Conservation (phyloP, 2,113 vertebrate species). For the Rhodinocichla rosea region DNA sequence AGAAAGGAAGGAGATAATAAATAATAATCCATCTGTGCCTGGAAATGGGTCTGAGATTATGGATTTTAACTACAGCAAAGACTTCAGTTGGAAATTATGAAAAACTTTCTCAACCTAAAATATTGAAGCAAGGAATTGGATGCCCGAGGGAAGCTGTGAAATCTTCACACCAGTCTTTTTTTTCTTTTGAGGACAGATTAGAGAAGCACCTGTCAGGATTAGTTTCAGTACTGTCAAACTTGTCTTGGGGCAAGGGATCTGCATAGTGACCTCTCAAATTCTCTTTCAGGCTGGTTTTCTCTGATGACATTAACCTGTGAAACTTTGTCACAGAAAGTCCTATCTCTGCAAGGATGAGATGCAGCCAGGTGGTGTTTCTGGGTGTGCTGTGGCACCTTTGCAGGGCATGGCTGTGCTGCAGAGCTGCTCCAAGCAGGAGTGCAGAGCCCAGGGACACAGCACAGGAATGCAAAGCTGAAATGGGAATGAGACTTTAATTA, state of each 20-base stretch:
- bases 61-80: neutral
- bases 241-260: neutral
- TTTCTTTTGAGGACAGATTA: neutral
- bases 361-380: neutral
- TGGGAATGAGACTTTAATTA: neutral
- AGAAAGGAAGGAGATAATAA: neutral
- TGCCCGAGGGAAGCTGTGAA: neutral
- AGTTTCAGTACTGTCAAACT: neutral
- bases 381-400: neutral
- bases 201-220: neutral
- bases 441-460: neutral
- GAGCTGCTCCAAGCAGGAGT: neutral
- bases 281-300: neutral
- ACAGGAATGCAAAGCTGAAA: neutral
- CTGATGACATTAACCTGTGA: neutral
- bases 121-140: neutral
- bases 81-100: neutral
- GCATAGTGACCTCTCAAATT: neutral
- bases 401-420: rapidly evolving
- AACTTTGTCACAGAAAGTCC: neutral
- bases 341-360: neutral
- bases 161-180: neutral
- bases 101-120: neutral
- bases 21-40: neutral
- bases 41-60: neutral